These are phyloP conservation scores for Cyphomyrmex costatus DNA, from an alignment of 1,140 invertebrate genomes.

Conservation along the genomic window DNA sequence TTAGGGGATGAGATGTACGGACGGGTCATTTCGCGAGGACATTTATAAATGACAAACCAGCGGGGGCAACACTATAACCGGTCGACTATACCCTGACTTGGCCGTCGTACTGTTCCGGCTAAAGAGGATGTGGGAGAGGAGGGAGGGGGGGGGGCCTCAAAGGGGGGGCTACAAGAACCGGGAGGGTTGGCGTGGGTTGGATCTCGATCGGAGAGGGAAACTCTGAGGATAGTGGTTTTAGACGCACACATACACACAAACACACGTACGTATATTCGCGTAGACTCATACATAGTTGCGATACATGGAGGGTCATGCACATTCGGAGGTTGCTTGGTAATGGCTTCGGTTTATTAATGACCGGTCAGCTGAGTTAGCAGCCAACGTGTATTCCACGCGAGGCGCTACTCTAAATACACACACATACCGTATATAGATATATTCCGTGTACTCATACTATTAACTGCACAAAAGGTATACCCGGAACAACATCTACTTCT, in stretches of 20 bases:
- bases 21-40: constrained; percentile 86
- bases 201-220: constrained; percentile 80
- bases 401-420: constrained; percentile 71
- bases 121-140: constrained; percentile 71
- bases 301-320: constrained; percentile 70
- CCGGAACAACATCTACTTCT: constrained; percentile 50
- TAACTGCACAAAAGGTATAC: constrained; percentile 36
- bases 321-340: constrained; percentile 84
- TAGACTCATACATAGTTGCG: constrained; percentile 67
- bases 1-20: constrained; percentile 86
- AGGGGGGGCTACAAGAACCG: constrained; percentile 66
- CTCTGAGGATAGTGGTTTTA: constrained; percentile 84
- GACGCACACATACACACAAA: constrained; percentile 67
- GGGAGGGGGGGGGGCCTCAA: constrained; percentile 18
- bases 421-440: constrained; percentile 55
- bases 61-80: constrained; percentile 82
- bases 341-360: constrained; percentile 87
- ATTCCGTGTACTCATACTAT: not conserved
- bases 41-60: constrained; percentile 86
- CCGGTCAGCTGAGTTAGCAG: constrained; percentile 83
- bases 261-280: constrained; percentile 52
- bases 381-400: constrained; percentile 81
- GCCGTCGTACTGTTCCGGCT: constrained; percentile 72
- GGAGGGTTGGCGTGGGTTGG: constrained; percentile 61
- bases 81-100: constrained; percentile 76